Base-by-base conservation (phyloP, 2,797 vertebrate species). In the Girardinus metallicus region DNA sequence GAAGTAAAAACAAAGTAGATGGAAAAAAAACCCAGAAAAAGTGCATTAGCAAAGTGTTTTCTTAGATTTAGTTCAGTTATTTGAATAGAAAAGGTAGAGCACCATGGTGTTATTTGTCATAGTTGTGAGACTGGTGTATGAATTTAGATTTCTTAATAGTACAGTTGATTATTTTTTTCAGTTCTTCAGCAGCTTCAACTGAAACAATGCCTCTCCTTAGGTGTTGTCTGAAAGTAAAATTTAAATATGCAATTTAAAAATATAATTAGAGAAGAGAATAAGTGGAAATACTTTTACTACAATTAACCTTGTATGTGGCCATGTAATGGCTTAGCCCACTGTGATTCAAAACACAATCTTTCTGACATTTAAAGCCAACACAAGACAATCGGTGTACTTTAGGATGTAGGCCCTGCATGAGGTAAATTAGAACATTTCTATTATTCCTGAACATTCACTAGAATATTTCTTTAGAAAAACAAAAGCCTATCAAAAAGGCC, bases 231-330 rank as follows among this genome's bases (percentile, higher is more conserved):
- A 93, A 95, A 93, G 89, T 93, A 93, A 91, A 86, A 92, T 92
- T 92, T 90, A 88, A 94, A 95, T 94, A 92, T 93, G 91, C 87
- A 92, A 93, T 94, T 94, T 90, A 85, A 93, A 70, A 94, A 91
- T 93, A 93, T 94, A 93, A 95, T 95, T 94, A 95, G 88, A 91
- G 89, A 89, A 93, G 89, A 91, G 88, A 92, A 93, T 92, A 92
- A 93, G 92, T 93, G 90, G 87, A 95, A 95, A 94, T 94, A 93
- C 93, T 95, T 95, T 92, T 89, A 92, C 88, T 85, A 93, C 93
- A 95, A 96, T 96, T 96, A 96, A 95, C 95, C 95, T 96, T 95
- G 95, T 94, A 95, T 96, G 95, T 95, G 95, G 96, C 94, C 95
- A 86, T 91, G 88, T 96, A 96, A 96, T 96, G 93, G 93, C 94